A percentile compares a stretch with the other conserved stretches of the same genome.
Conservation (phyloP, 2,888 invertebrate species). For the Lochmaea crataegi region DNA sequence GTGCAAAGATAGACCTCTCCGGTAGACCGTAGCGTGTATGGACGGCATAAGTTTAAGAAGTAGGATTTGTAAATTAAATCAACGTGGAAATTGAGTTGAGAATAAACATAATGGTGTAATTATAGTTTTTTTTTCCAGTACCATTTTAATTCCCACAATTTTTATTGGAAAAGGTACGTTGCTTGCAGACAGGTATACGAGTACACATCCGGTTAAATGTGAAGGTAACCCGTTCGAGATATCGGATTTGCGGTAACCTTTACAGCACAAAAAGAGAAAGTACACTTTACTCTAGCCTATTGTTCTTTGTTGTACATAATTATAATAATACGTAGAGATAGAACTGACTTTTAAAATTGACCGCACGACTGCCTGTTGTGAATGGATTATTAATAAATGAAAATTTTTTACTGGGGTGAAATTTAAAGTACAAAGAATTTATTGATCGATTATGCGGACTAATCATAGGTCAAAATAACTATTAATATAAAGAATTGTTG, state of each 20-base stretch:
- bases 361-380: conserved; percentile 6
- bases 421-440: background rate
- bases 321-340: conserved; percentile 22
- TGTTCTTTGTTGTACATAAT: conserved; percentile 40
- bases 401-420: conserved; percentile 5
- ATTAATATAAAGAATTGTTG: background rate
- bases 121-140: background rate
- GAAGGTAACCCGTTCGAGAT: conserved; percentile 38
- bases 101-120: too few relatives aligned
- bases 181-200: conserved; percentile 21
- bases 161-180: conserved; percentile 18
- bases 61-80: too few relatives aligned
- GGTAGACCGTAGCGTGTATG: too few relatives aligned
- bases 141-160: conserved; percentile 9
- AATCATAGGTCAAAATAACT: background rate
- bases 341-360: conserved; percentile 31
- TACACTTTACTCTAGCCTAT: conserved; percentile 34
- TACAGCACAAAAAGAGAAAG: conserved; percentile 39
- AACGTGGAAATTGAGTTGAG: too few relatives aligned
- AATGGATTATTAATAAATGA: conserved; percentile 14
- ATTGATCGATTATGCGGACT: background rate
- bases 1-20: too few relatives aligned
- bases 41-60: too few relatives aligned
- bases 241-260: conserved; percentile 38
- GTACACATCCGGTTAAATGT: conserved; percentile 33